Conservation (phyloP, 2,888 invertebrate genomes). For the Cantharis rufa region DNA sequence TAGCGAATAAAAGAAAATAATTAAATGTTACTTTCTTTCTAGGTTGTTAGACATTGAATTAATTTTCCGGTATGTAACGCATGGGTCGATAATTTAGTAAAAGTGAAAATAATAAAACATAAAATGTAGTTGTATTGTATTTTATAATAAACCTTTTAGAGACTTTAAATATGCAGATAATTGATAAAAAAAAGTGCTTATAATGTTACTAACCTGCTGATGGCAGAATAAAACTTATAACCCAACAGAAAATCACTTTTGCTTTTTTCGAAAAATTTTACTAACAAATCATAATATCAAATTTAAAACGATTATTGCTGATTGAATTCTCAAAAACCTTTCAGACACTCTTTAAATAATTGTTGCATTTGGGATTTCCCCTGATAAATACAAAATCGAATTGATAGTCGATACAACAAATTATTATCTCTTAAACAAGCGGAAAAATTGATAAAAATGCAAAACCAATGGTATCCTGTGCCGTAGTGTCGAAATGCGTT, state of each 20-base stretch:
- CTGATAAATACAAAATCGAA: not conserved
- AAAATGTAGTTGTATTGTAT: not conserved
- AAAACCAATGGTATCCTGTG: not conserved
- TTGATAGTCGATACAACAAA: no score
- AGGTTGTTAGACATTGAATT: not conserved
- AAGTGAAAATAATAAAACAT: not conserved
- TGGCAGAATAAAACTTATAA: not conserved
- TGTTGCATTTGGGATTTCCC: no score
- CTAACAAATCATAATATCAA: no score
- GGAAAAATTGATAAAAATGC: not conserved
- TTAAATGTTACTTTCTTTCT: not conserved
- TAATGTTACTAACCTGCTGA: not conserved
- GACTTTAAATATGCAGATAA: not conserved
- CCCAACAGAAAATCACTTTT: not conserved
- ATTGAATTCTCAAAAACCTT: no score
- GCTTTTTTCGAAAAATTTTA: no score
- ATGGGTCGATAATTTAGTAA: not conserved
- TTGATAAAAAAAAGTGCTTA: not conserved
- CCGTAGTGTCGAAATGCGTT: not conserved
- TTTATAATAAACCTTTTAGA: not conserved
- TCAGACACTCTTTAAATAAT: no score
- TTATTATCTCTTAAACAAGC: not conserved
- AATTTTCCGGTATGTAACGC: not conserved
- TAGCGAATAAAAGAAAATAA: not conserved
- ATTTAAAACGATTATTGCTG: no score